Base-by-base conservation (phyloP, 2,888 invertebrate genomes). In the Smittia sp. region DNA sequence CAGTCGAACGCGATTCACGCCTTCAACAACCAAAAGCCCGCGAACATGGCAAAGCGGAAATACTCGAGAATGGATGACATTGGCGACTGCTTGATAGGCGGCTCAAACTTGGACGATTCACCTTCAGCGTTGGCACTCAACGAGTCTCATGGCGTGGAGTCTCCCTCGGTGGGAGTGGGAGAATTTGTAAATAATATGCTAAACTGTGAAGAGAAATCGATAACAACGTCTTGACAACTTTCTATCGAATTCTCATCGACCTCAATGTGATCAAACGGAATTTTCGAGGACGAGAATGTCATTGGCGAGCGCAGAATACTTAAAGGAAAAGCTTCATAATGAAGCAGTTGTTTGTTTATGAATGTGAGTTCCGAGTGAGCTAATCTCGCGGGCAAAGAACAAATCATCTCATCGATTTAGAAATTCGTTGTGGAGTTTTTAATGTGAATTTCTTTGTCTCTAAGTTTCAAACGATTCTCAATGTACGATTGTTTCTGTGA, bases 181-280 rank as follows among this genome's bases (percentile, higher is more conserved):
- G 73, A 65, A 73, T 72, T 72, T 72, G 73, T 65, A 20, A 73
- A 65, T 73, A 73, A 74, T 58, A 84, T 76, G 76, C 80, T 65
- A 79, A 80, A 85, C 75, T 85, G 85, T 77, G 84, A 85, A 32
- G 85, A 85, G 39, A 83, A 85, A 76, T 85, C 85, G 74, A 86
- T 86, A 76, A 81, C 85, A 76, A 81, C 85, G 69, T 84, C 83
- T 79, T 83, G 83, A 83, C 83, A 80, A 75, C 75, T 75, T 75
- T 75, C 75, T 32, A 76, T 76, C 72, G 76, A 76, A 74, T 75
- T 76, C 70, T 75, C 76, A 73, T 75, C 76, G 54, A 75, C 72
- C 13, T 72, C 72, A 24, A 72, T 72, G 72, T 72, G 72, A 72
- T 72, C 22, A 58, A 58, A 13, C 4, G 46, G 46, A 46, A 15